Conservation (phyloP, 2,113 vertebrate genomes). For the Nothoprocta perdicaria region DNA sequence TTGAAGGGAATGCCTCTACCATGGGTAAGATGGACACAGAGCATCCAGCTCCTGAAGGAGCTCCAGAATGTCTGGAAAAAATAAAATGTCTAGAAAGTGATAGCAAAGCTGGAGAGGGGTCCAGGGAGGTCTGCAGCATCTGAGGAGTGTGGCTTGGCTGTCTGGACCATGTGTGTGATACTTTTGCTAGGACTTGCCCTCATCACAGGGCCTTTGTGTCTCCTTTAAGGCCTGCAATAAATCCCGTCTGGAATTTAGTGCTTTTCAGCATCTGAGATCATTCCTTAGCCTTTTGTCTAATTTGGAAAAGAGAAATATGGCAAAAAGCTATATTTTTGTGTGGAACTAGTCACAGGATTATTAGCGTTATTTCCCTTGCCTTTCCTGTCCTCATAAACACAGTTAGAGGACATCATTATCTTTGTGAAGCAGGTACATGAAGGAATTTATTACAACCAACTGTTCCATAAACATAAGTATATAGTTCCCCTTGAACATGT, state of each 20-base stretch:
- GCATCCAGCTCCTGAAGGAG: neutral
- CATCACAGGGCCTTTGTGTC: neutral
- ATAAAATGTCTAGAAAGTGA: neutral
- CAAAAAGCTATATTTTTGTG: neutral
- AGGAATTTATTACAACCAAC: neutral
- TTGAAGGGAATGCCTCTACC: neutral
- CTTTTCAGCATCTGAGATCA: neutral
- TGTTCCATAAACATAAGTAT: neutral
- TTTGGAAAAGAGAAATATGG: neutral
- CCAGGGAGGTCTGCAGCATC: neutral
- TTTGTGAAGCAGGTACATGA: neutral
- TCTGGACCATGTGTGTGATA: neutral
- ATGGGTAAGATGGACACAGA: neutral
- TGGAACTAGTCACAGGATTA: neutral
- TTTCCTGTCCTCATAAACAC: neutral
- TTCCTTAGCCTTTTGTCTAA: neutral
- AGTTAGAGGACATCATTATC: neutral
- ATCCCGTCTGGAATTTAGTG: neutral
- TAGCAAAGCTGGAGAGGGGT: neutral
- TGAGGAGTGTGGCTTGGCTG: neutral
- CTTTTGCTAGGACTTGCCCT: neutral
- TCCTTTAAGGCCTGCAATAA: neutral
- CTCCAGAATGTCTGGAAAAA: too few relatives aligned
- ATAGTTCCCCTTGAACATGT: neutral
- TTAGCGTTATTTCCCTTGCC: neutral